Evolutionary conservation across 2,797 vertebrate species (phyloP).

Genomic region (Etheostoma perlongum): DNA sequence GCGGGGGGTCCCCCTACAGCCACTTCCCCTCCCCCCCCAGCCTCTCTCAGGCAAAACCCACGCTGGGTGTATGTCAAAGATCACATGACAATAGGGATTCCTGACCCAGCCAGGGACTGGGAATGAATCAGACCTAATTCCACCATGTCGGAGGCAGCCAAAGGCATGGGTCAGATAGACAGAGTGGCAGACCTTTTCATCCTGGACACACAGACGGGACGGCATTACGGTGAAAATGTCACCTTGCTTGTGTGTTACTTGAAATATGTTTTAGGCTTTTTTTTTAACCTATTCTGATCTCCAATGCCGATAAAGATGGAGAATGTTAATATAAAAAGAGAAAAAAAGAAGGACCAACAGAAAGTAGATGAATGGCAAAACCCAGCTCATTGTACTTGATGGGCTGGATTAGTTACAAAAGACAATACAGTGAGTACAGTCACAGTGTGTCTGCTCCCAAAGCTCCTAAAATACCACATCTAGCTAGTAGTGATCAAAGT

Average conservation of each 20-base stretch:
- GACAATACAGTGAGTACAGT: background rate
- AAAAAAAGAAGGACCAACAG: background rate
- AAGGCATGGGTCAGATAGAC: slow-evolving; percentile 56
- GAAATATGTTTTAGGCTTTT: slow-evolving; percentile 4
- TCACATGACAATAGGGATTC: slow-evolving; percentile 85
- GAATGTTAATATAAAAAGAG: background rate
- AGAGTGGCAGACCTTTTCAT: slow-evolving; percentile 51
- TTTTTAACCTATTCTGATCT: slow-evolving; percentile 1
- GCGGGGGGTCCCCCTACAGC: slow-evolving; percentile 78
- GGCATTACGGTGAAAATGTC: slow-evolving; percentile 47
- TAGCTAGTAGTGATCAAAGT: slow-evolving; percentile 31
- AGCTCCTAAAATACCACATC: slow-evolving; percentile 18
- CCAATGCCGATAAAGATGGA: background rate
- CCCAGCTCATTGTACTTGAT: background rate
- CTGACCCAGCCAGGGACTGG: slow-evolving; percentile 72
- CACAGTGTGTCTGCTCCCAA: background rate
- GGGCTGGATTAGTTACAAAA: background rate
- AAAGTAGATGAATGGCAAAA: slow-evolving; percentile 1
- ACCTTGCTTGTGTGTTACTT: slow-evolving; percentile 1
- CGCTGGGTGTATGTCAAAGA: slow-evolving; percentile 80
- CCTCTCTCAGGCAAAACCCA: slow-evolving; percentile 73
- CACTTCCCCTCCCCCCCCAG: slow-evolving; percentile 64
- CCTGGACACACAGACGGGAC: slow-evolving; percentile 47
- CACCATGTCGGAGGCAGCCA: slow-evolving; percentile 71
- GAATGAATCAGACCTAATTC: slow-evolving; percentile 78